Evolutionary conservation across 1,140 invertebrate genomes (phyloP), one percentile per base, ranked within the genome.

Genomic region (Eubasilissa regina): DNA sequence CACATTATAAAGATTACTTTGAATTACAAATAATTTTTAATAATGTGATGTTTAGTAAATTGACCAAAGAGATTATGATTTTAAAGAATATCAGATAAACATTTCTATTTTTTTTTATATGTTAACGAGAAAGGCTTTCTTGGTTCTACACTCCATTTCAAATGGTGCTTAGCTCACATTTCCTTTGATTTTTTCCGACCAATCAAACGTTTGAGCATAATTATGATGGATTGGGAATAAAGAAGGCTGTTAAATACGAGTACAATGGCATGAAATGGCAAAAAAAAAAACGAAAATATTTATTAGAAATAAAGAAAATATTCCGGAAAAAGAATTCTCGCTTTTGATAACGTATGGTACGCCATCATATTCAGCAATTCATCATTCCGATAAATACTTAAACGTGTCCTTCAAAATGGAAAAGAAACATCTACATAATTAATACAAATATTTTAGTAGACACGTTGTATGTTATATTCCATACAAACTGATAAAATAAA

Each of bases 181-280:
- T 64, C 43, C 35, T 64, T 64, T 43, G 8, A 44, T 45, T n/a
- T n/a, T 56, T 64, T 35, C 25, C 62, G 21, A 64, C 62, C 43
- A 64, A 17, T 64, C 62, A 64, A 64, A 64, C 25, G 62, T 35
- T 64, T 64, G 11, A 13, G 10, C 21, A 35, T 64, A 44, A 64
- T 64, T 44, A 64, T 64, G 62, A 64, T 64, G 62, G 62, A 64
- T 64, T 64, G 62, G 44, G 35, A 64, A 64, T 45, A 44, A 64
- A 11, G 25, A 64, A 13, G 25, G 11, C 35, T n/a, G 62, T 44
- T 64, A 64, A 44, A 44, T 64, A 45, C 25, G 25, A 56, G n/a
- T n/a, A 56, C 53, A 56, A 17, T 56, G 35, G 43, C 35, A 64
- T 64, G 35, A 44, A 64, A 64, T 64, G 21, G 21, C 62, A 64